Percentiles rank a stretch among this genome's conserved stretches.
These are phyloP conservation scores for Mythimna vitellina DNA, from an alignment of 2,888 invertebrate species.

Conservation along the genomic window DNA sequence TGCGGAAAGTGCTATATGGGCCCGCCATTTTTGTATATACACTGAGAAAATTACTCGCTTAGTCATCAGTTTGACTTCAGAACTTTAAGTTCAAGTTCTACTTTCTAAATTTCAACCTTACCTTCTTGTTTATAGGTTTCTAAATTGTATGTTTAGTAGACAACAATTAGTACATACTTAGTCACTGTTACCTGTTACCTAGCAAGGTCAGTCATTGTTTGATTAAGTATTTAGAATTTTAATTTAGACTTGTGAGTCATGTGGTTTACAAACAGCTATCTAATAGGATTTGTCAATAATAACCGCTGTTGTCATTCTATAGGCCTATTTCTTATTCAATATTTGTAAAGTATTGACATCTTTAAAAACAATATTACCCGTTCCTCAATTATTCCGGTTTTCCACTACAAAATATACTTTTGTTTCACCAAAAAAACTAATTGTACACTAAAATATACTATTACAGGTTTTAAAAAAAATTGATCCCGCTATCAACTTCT, in stretches of 20 bases:
- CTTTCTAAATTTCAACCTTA: slow-evolving; percentile 38
- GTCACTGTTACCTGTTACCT: slow-evolving; percentile 32
- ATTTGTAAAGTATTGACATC: background rate
- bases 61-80: slow-evolving; percentile 63
- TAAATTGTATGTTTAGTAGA: slow-evolving; percentile 12
- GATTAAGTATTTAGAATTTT: slow-evolving; percentile 51
- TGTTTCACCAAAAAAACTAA: too few species aligned
- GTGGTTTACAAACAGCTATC: slow-evolving; percentile 30
- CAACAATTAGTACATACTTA: slow-evolving; percentile 37
- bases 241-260: slow-evolving; percentile 50
- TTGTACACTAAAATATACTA: too few species aligned
- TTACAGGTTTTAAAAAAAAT: too few species aligned
- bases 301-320: background rate
- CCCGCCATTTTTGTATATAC: slow-evolving; percentile 52
- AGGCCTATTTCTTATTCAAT: background rate
- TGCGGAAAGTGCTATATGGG: slow-evolving; percentile 64
- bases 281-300: slow-evolving; percentile 11
- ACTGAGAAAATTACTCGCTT: slow-evolving; percentile 64
- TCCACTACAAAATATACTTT: too few species aligned
- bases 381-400: too few species aligned
- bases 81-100: slow-evolving; percentile 40
- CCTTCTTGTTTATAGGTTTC: slow-evolving; percentile 19
- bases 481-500: too few species aligned
- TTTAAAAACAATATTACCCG: too few species aligned
- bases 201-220: slow-evolving; percentile 51